Evolutionary conservation across 2,888 invertebrate species (phyloP).

Genomic region (Allacma fusca): DNA sequence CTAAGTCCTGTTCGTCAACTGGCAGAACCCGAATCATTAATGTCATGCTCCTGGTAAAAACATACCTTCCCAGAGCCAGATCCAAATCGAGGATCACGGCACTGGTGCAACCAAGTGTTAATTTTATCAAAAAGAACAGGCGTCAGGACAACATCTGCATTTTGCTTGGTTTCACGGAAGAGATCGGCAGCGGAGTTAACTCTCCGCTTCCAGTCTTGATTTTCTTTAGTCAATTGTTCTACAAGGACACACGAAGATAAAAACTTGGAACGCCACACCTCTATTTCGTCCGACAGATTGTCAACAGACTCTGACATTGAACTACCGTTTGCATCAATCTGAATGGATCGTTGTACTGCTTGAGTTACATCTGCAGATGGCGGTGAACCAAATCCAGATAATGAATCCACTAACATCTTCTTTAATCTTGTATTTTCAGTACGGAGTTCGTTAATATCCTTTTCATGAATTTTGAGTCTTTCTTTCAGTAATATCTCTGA

Average conservation of each 20-base stretch:
- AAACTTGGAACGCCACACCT: slow-evolving; percentile 61
- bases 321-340: background rate
- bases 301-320: slow-evolving; percentile 57
- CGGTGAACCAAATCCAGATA: slow-evolving; percentile 52
- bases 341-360: background rate
- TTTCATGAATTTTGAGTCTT: slow-evolving; percentile 58
- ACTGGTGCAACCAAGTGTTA: slow-evolving; percentile 54
- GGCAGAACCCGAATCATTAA: background rate
- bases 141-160: slow-evolving; percentile 49
- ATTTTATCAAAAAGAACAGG: slow-evolving; percentile 54
- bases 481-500: slow-evolving; percentile 52
- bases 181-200: slow-evolving; percentile 54
- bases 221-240: slow-evolving; percentile 58
- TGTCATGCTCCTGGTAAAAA: slow-evolving; percentile 10
- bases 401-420: slow-evolving; percentile 58
- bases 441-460: slow-evolving; percentile 58
- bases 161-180: slow-evolving; percentile 55
- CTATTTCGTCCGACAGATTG: slow-evolving; percentile 59
- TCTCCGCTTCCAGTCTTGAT: slow-evolving; percentile 51
- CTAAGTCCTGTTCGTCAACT: background rate
- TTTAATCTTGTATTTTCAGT: slow-evolving; percentile 59
- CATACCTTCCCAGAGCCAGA: background rate
- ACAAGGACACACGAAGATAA: slow-evolving; percentile 60
- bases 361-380: background rate
- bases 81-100: slow-evolving; percentile 21